phyloP scores from a whole-genome alignment of 2,113 vertebrate species.

The Delphinapterus leucas region DNA sequence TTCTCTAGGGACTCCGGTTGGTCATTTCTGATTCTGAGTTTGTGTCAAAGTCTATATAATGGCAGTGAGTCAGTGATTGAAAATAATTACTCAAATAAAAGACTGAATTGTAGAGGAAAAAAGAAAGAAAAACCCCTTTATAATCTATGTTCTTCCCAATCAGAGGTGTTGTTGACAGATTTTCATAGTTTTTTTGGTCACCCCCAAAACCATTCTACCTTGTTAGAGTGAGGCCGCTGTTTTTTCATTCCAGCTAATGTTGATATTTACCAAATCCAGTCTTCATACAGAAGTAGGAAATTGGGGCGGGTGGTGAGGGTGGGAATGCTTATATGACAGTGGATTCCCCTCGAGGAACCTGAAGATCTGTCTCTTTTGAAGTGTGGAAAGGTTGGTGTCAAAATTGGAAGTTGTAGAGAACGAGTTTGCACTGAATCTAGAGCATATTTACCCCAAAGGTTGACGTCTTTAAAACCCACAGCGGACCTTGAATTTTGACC shows the following conservation, averaged over 20 bases:
- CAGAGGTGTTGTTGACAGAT: neutral
- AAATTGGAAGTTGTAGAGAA: neutral
- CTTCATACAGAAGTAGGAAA: neutral
- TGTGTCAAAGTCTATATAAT: neutral
- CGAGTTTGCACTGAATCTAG: neutral
- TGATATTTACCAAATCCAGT: neutral
- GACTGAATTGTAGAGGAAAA: neutral
- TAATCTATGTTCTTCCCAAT: neutral
- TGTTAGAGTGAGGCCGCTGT: neutral
- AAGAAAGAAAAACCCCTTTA: neutral
- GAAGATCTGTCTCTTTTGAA: neutral
- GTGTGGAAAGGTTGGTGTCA: neutral
- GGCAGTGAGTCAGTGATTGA: neutral
- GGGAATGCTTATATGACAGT: neutral
- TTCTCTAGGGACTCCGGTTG: neutral
- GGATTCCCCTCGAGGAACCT: neutral
- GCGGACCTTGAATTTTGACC: neutral
- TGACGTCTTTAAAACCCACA: neutral
- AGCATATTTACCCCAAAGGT: neutral
- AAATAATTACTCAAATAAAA: neutral
- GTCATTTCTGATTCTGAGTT: neutral
- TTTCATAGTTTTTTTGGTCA: neutral
- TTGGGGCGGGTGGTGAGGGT: neutral
- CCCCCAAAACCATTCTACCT: neutral
- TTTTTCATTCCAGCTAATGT: neutral